Conservation (phyloP, 2,888 invertebrate species). For the Corbicula japonica region DNA sequence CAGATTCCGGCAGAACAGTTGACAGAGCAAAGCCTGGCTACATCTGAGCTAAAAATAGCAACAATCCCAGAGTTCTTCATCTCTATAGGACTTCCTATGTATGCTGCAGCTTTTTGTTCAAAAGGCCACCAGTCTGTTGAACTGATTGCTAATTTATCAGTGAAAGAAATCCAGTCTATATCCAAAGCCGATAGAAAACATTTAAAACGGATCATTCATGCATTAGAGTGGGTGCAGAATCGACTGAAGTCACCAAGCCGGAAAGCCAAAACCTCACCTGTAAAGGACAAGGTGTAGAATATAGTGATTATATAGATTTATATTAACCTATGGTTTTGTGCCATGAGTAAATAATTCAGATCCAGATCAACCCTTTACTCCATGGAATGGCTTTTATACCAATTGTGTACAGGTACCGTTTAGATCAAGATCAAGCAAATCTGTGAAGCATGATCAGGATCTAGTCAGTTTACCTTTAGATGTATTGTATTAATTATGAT, state of each 20-base stretch:
- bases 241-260: slow-evolving; percentile 74
- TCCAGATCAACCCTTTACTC: no score
- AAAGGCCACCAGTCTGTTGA: slow-evolving; percentile 77
- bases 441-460: no score
- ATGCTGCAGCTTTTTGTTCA: slow-evolving; percentile 72
- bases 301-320: no score
- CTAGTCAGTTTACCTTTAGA: no score
- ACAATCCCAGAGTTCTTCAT: slow-evolving; percentile 84
- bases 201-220: slow-evolving; percentile 80
- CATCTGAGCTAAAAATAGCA: slow-evolving; percentile 84
- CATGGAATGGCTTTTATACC: no score
- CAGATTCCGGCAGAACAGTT: slow-evolving; percentile 85
- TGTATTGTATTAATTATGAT: no score
- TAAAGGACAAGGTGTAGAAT: slow-evolving; percentile 72
- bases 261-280: slow-evolving; percentile 63
- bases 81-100: slow-evolving; percentile 86
- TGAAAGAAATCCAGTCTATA: slow-evolving; percentile 76
- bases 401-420: no score
- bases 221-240: slow-evolving; percentile 82
- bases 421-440: no score
- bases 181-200: slow-evolving; percentile 81
- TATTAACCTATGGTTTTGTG: no score
- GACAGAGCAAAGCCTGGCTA: slow-evolving; percentile 81
- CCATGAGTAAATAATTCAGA: no score
- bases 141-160: slow-evolving; percentile 75